Conservation (phyloP, 2,797 vertebrate genomes). For the Ciconia nigra region DNA sequence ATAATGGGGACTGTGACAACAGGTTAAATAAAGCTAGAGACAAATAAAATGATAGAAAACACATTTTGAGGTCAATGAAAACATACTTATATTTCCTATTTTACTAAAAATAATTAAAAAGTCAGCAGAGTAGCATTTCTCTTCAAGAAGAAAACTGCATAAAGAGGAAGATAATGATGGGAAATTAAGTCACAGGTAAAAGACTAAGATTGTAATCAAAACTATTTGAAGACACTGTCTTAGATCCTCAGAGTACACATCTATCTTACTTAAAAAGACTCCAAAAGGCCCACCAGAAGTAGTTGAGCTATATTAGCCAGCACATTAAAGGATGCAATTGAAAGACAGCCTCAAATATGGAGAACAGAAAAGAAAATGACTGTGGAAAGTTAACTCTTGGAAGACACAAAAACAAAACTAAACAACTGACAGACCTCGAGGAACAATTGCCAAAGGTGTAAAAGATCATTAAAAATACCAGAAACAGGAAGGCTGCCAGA, state of each 20-base stretch:
- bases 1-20: rapidly evolving
- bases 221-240: not conserved
- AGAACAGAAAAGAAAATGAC: not conserved
- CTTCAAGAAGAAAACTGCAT: not conserved
- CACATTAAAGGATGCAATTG: not conserved
- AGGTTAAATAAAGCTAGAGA: not conserved
- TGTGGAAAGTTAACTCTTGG: not conserved
- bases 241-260: not conserved
- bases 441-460: not conserved
- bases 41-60: not conserved
- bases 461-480: not conserved
- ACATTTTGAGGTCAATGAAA: not conserved
- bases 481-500: not conserved
- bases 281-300: not conserved
- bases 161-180: not conserved
- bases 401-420: not conserved
- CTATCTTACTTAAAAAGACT: rapidly evolving
- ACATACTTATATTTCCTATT: not conserved
- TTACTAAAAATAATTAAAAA: not conserved
- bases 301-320: not conserved
- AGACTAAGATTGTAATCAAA: not conserved
- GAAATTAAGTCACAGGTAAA: not conserved
- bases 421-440: not conserved
- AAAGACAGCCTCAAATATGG: not conserved
- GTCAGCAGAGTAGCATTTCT: not conserved